Conservation (phyloP, 2,113 vertebrate species). For the Rhinolophus ferrumequinum region DNA sequence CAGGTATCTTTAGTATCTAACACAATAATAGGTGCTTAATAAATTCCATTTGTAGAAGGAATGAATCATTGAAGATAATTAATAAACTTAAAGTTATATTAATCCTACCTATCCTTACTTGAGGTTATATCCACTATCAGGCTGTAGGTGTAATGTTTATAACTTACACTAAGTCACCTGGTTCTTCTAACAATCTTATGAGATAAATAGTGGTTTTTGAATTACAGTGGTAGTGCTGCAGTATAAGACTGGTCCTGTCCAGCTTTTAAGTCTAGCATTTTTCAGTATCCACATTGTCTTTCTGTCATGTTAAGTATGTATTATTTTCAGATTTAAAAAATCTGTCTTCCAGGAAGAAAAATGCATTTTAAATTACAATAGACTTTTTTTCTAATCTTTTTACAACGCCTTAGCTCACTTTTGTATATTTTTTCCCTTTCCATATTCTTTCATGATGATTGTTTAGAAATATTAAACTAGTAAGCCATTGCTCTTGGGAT, state of each 20-base stretch:
- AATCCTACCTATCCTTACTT: background rate
- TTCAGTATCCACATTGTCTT: background rate
- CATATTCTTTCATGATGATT: slow-evolving; percentile 18
- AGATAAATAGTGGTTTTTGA: background rate
- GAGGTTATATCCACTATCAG: background rate
- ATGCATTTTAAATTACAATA: slow-evolving; percentile 2
- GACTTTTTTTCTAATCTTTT: slow-evolving; percentile 7
- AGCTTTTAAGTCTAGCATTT: background rate
- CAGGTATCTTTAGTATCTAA: slow-evolving; percentile 19
- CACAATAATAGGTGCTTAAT: slow-evolving; percentile 8
- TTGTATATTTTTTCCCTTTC: background rate
- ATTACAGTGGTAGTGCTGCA: background rate
- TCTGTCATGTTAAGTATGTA: slow-evolving; percentile 13
- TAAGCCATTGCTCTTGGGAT: slow-evolving; percentile 33
- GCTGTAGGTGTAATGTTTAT: background rate
- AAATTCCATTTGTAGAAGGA: slow-evolving; percentile 16
- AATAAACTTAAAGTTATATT: slow-evolving; percentile 22
- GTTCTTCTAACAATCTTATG: background rate
- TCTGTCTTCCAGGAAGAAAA: slow-evolving; percentile 33
- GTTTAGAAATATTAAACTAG: slow-evolving; percentile 40
- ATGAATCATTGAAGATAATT: slow-evolving; percentile 12
- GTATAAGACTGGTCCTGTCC: background rate
- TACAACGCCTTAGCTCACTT: background rate
- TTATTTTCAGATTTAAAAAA: slow-evolving; percentile 33
- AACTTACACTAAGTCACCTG: background rate